These are phyloP conservation scores for Euborellia annulipes DNA, from an alignment of 1,140 invertebrate species.

Conservation along the genomic window DNA sequence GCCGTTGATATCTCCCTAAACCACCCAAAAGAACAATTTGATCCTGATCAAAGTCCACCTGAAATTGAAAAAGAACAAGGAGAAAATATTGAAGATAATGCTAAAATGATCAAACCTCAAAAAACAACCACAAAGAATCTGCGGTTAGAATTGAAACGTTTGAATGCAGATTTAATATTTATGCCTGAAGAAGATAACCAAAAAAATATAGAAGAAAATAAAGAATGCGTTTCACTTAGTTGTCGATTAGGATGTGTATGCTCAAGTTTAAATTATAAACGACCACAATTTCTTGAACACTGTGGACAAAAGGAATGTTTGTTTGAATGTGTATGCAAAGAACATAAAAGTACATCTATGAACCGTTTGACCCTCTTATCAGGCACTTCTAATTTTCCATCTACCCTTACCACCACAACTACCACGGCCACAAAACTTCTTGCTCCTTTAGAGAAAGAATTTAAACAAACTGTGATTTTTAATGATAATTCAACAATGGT, in stretches of 20 bases:
- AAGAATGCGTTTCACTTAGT: conserved; percentile 21
- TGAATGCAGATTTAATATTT: no score
- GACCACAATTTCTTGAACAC: conserved; percentile 21
- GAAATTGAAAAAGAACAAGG: no score
- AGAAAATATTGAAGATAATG: no score
- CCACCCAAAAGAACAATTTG: no score
- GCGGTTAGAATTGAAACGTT: no score
- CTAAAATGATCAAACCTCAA: no score
- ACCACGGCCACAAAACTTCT: conserved; percentile 18
- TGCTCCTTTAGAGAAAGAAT: conserved; percentile 27
- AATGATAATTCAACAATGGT: conserved; percentile 26
- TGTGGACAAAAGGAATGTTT: conserved; percentile 29
- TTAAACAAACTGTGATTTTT: conserved; percentile 28
- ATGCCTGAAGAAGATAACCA: no score
- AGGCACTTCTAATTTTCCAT: background rate
- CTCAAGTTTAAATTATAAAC: conserved; percentile 22
- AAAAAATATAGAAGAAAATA: no score
- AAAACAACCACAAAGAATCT: no score
- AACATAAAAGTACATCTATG: conserved; percentile 12
- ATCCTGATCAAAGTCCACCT: no score
- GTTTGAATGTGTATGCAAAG: conserved; percentile 28
- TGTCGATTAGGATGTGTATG: conserved; percentile 32
- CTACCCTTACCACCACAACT: background rate
- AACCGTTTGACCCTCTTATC: conserved; percentile 10
- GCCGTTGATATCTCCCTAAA: no score